Evolutionary conservation across 2,888 invertebrate species (phyloP), one percentile per base, ranked within the genome.

Genomic region (Amphimallon solstitiale): DNA sequence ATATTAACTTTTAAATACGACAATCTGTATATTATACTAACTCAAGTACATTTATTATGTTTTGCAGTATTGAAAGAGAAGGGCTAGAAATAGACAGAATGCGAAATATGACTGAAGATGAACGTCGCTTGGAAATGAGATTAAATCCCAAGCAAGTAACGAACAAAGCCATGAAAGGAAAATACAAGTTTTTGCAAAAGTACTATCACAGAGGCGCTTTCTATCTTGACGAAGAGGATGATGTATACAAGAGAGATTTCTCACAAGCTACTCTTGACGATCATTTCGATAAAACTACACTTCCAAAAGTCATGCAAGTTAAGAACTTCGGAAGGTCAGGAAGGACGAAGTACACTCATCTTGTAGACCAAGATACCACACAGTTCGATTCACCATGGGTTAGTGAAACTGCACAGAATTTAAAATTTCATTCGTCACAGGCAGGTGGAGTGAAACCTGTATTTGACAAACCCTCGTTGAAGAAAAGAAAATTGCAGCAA

Each of bases 241-340:
- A 92, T 37, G 92, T 97, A 12, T 91, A 92, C 78, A 95, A 94
- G 79, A 89, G 97, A 75, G 97, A 98, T 80, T 97, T 96, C 83
- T 94, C 97, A 0, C 93, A 94, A 65, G 93, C 98, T 0, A 99
- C 99, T 0, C 83, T 99, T 76, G 99, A 99, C 76, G 99, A 99
- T 88, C 97, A 98, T 82, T 99, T 99, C 81, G 97, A 99, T 81
- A 99, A 99, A 84, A 97, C 98, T 23, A 94, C 98, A 72, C 82
- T 99, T 69, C 99, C 99, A 1, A 98, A 98, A 86, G 98, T 99
- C 74, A 99, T 99, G 98, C 97, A 97, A 88, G 99, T 99, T 45
- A 99, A 99, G 85, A 98, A 99, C 85, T 99, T 99, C 83, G 99
- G 99, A 9, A 91, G 98, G 1, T 98, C 98, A 56, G 98, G 98